Conservation (phyloP, 2,797 vertebrate species). For the Diplodus puntazzo region DNA sequence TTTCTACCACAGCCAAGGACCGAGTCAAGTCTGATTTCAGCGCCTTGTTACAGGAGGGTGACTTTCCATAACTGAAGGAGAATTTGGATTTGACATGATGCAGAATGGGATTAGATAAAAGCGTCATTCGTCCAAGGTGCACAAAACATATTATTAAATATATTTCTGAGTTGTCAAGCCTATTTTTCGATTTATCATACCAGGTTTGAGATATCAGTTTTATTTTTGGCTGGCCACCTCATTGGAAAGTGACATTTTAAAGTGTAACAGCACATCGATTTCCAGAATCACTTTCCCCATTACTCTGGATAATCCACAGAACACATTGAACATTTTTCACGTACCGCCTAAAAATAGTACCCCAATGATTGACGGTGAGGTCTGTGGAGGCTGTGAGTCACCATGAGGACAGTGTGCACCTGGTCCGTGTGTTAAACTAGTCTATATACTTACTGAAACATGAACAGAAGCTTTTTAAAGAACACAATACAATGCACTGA, state of each 20-base stretch:
- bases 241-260: conserved; percentile 27
- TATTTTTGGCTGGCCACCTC: conserved; percentile 4
- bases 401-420: conserved; percentile 4
- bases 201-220: not conserved
- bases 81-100: conserved; percentile 14
- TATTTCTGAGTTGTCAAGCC: not conserved
- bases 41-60: conserved; percentile 9
- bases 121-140: not conserved
- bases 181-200: conserved; percentile 7
- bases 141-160: not conserved
- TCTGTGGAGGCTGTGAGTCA: conserved; percentile 11
- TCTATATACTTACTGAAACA: not conserved
- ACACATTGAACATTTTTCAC: not conserved
- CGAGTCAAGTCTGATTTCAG: conserved; percentile 26
- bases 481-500: not conserved
- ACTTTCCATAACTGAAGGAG: conserved; percentile 8
- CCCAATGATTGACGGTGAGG: not conserved
- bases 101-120: conserved; percentile 4
- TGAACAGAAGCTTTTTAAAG: not conserved
- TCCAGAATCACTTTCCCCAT: conserved; percentile 1
- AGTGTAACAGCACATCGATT: conserved; percentile 9
- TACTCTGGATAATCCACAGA: conserved; percentile 15
- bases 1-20: conserved; percentile 24
- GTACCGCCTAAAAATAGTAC: not conserved
- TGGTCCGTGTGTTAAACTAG: not conserved